These are phyloP conservation scores for Atta colombica DNA, from an alignment of 1,140 invertebrate species.

Conservation along the genomic window DNA sequence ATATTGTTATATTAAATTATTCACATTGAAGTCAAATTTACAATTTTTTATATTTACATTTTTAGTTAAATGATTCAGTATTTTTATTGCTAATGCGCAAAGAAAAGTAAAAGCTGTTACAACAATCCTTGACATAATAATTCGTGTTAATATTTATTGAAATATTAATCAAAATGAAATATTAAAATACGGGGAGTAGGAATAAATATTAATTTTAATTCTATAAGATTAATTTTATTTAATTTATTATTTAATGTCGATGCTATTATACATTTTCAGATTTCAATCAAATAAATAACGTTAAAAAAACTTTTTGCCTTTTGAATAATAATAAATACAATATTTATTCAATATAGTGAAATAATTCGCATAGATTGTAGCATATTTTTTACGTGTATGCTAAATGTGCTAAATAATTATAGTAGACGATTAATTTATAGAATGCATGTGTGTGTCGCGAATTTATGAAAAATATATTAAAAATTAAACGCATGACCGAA, in stretches of 20 bases:
- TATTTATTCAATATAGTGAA: neutral
- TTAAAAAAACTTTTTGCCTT: neutral
- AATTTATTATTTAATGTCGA: neutral
- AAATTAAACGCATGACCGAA: neutral
- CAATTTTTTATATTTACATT: neutral
- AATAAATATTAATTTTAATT: neutral
- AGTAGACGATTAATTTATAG: neutral
- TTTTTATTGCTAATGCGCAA: neutral
- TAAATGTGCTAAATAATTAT: neutral
- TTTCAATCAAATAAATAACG: neutral
- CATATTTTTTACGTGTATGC: neutral
- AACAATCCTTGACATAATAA: neutral
- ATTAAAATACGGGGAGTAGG: neutral
- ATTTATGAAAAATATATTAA: neutral
- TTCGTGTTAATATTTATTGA: neutral
- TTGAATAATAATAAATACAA: neutral
- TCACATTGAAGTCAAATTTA: constrained; percentile 16
- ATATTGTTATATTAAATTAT: neutral
- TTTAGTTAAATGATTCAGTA: neutral
- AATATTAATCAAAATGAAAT: constrained; percentile 18
- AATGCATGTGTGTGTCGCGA: no score
- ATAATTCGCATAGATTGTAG: neutral
- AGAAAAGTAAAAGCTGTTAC: neutral
- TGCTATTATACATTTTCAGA: neutral
- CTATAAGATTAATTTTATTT: neutral